phyloP scores from a whole-genome alignment of 2,888 invertebrate genomes.

The Plagodis pulveraria region DNA sequence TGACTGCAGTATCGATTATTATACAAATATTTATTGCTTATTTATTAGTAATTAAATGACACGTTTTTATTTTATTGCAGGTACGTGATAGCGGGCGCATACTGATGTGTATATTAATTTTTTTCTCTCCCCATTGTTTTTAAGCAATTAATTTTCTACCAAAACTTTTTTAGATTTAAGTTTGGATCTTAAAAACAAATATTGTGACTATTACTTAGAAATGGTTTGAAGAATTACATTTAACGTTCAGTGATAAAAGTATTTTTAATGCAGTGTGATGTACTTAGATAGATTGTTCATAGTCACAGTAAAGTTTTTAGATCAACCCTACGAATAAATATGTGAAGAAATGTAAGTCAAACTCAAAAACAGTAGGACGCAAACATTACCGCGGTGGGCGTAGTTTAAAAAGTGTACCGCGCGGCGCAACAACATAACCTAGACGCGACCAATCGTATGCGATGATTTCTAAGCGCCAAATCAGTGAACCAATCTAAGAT shows the following conservation, averaged over 20 bases:
- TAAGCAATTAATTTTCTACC: constrained; percentile 71
- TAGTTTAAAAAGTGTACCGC: too few species aligned
- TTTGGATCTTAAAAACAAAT: constrained; percentile 45
- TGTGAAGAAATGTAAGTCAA: too few species aligned
- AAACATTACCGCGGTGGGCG: too few species aligned
- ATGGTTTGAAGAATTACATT: neutral
- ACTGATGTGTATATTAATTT: constrained; percentile 34
- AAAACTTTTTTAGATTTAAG: constrained; percentile 61
- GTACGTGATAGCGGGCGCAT: constrained; percentile 20
- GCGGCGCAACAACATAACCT: too few species aligned
- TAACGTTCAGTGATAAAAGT: constrained; percentile 21
- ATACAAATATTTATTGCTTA: too few species aligned
- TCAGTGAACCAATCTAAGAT: too few species aligned
- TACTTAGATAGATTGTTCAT: constrained; percentile 39
- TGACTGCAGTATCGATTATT: too few species aligned
- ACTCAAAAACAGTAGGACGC: too few species aligned
- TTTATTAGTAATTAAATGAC: too few species aligned
- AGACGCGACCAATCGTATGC: too few species aligned
- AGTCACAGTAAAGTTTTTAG: constrained; percentile 52
- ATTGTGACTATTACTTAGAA: constrained; percentile 55
- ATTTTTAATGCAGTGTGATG: constrained; percentile 12
- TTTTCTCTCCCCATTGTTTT: constrained; percentile 64
- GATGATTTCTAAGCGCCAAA: too few species aligned
- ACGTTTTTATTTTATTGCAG: constrained; percentile 44
- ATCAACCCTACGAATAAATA: neutral